Percentiles rank a stretch among this genome's conserved stretches.
These are phyloP conservation scores for Neomicropteryx cornuta DNA, from an alignment of 1,140 invertebrate genomes.

Conservation along the genomic window DNA sequence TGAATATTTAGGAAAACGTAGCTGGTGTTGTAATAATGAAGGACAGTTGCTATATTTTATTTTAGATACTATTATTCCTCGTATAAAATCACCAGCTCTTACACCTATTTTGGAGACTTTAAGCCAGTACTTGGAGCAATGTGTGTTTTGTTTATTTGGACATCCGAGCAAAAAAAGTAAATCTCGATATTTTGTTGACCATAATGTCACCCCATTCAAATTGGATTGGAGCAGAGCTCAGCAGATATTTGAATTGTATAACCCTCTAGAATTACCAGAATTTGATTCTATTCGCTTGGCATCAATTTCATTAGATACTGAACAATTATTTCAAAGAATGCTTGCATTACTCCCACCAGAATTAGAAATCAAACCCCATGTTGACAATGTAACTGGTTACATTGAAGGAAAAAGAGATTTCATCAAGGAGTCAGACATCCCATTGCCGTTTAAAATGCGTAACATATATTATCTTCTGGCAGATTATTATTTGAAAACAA, in stretches of 20 bases:
- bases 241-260: constrained; percentile 75
- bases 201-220: constrained; percentile 57
- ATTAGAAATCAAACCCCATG: constrained; percentile 46
- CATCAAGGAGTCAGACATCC: constrained; percentile 36
- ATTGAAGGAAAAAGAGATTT: constrained; percentile 48
- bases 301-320: constrained; percentile 65
- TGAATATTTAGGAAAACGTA: constrained; percentile 66
- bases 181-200: constrained; percentile 64
- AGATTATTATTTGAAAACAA: constrained; percentile 86
- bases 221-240: constrained; percentile 70
- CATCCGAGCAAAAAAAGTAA: constrained; percentile 72
- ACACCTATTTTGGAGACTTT: constrained; percentile 44
- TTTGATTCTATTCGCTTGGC: constrained; percentile 67
- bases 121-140: constrained; percentile 71
- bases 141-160: constrained; percentile 79
- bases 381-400: constrained; percentile 50
- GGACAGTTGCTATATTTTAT: constrained; percentile 69
- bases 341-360: constrained; percentile 57
- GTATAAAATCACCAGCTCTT: constrained; percentile 47
- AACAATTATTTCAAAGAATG: constrained; percentile 66
- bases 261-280: constrained; percentile 66
- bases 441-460: constrained; percentile 43
- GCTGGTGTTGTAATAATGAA: constrained; percentile 67
- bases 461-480: constrained; percentile 82
- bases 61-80: constrained; percentile 58